Evolutionary conservation across 1,140 invertebrate genomes (phyloP), one percentile per base, ranked within the genome.

Genomic region (Drosophila malerkotliana): DNA sequence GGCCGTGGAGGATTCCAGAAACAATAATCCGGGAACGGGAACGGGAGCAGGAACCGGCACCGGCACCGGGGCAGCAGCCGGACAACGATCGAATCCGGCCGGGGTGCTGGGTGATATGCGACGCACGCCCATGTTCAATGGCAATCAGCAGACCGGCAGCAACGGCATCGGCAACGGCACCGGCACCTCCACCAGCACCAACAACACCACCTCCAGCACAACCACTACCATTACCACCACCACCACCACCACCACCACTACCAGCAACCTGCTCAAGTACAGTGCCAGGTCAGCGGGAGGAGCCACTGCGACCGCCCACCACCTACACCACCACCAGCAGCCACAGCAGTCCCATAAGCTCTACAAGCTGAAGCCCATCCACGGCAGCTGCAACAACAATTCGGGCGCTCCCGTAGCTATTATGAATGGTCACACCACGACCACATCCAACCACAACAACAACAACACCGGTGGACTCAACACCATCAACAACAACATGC

Each of bases 121-220:
- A 72, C 85, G 89, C 32, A 62, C 68, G 64, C 64, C 75, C 57
- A 60, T 81, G 63, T 51, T 82, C 56, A 91, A 89, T 89, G 89
- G 84, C 67, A 89, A 79, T 69, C 79, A 82, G 58, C 39, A 59
- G 57, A 76, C 49, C 51, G 61, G 66, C 56, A 68, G 6, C 62
- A 59, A 15, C 49, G 72, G 41, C 14, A 72, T 10, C 52, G 64
- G 47, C 30, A 72, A 8, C 52, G 64, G 47, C 30, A 60, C n/a
- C 53, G 44, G 41, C 30, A 49, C 39, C 53, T n/a, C 15, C 45
- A 14, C 37, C 15, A 28, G 41, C 18, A 14, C 14, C 14, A 44
- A 15, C 57, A 67, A 14, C 30, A 48, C 2, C 53, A 26, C 18
- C 34, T 10, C 39, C n/a, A 44, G 37, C 14, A 68, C 34, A 12